Evolutionary conservation across 2,888 invertebrate genomes (phyloP), one percentile per base, ranked within the genome.

Genomic region (Epistrophe eligans): DNA sequence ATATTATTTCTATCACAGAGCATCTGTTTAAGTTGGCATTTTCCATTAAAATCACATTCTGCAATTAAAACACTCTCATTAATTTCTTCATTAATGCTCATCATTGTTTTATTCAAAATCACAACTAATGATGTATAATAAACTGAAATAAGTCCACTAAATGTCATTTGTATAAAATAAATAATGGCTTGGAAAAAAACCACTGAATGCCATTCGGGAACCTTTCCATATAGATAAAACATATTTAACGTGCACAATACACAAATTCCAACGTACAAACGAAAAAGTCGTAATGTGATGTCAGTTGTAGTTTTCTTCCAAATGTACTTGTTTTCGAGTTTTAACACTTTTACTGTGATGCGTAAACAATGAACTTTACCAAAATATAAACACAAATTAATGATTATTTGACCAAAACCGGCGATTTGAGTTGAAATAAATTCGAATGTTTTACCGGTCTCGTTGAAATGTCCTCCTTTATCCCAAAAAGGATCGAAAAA

Each of bases 111-210:
- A 0, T 24, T 52, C 3, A 43, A 35, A 1, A 71, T 64, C 1
- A 10, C 4, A 17, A 73, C 10, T 15, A 79, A 2, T 7, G 60
- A 38, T 28, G 38, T 35, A n/a, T 67, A 83, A 6, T 60, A 45
- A 6, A 55, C 24, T 35, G 66, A 11, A 17, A 77, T 45, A 0
- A 73, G 35, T 0, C 67, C 79, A 43, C 58, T 24, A 4, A 43
- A n/a, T 15, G 58, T 28, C 6, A 62, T 7, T 45, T 77, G 66
- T 4, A 60, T 11, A 2, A 24, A 8, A 52, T 72, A 64, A 7
- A 17, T 11, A 0, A 45, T 11, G 13, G 24, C 43, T 43, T 62
- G 62, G 6, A 43, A 43, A 10, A n/a, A 32, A 4, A 32, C 17
- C 17, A 17, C 2, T 4, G 11, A n/a, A 64, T 4, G 11, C 28